Conservation (phyloP, 1,140 invertebrate species). For the Potamilus streckersoni region DNA sequence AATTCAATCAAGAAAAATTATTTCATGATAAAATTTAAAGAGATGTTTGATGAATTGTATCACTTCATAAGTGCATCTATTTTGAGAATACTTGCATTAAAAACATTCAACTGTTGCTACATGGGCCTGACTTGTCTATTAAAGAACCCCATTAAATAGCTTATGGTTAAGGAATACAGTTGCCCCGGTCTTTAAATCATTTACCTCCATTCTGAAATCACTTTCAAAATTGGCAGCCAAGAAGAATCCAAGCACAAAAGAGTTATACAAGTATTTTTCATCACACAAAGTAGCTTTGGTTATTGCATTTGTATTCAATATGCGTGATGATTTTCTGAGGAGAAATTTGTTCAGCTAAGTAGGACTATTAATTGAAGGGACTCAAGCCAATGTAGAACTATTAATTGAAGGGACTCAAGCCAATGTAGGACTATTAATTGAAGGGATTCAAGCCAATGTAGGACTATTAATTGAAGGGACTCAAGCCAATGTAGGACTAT, state of each 20-base stretch:
- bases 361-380: too few species aligned
- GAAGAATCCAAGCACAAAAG: not conserved
- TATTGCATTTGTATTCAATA: not conserved
- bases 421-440: too few species aligned
- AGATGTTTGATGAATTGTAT: conserved; percentile 18
- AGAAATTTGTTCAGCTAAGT: not conserved
- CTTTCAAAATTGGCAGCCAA: conserved; percentile 2
- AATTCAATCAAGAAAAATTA: conserved; percentile 26
- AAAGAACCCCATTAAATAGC: conserved; percentile 17
- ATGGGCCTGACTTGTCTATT: conserved; percentile 10
- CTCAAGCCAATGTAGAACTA: not conserved
- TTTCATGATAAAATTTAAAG: conserved; percentile 14
- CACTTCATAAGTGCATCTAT: conserved; percentile 10
- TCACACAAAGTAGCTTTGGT: not conserved
- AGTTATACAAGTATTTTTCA: not conserved
- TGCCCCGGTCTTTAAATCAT: conserved; percentile 4
- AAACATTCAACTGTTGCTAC: conserved; percentile 13
- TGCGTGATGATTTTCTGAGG: not conserved
- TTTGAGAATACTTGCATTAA: conserved; percentile 10
- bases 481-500: too few species aligned
- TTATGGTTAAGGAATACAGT: conserved; percentile 14
- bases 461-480: too few species aligned
- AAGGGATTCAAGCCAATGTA: not conserved
- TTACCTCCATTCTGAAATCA: not conserved
- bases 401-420: too few species aligned